phyloP scores from a whole-genome alignment of 1,140 invertebrate genomes.

The Goniozus legneri region DNA sequence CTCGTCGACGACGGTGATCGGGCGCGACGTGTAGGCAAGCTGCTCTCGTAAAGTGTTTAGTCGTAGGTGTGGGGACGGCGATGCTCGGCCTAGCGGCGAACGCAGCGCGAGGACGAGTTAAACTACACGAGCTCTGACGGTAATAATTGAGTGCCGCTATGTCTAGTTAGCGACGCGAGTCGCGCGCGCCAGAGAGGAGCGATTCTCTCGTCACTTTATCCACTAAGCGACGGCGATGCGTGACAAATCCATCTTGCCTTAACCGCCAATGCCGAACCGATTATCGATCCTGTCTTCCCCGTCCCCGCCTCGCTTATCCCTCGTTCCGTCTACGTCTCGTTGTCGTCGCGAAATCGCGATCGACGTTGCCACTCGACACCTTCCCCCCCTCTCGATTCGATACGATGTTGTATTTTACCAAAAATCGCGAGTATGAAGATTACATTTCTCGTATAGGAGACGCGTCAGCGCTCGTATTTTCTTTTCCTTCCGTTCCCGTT shows the following conservation, averaged over 20 bases:
- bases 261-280: conserved; percentile 31
- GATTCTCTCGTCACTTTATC: conserved; percentile 49
- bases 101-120: conserved; percentile 5
- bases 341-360: too few relatives aligned
- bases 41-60: conserved; percentile 56
- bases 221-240: conserved; percentile 47
- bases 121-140: neutral
- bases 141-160: conserved; percentile 54
- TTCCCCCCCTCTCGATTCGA: too few relatives aligned
- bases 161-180: conserved; percentile 49
- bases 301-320: too few relatives aligned
- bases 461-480: too few relatives aligned
- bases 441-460: too few relatives aligned
- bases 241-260: conserved; percentile 50
- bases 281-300: too few relatives aligned
- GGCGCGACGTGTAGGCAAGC: conserved; percentile 48
- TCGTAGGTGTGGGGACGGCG: conserved; percentile 34
- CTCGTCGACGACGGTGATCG: conserved; percentile 49
- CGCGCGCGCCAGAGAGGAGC: conserved; percentile 17
- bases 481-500: too few relatives aligned
- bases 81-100: conserved; percentile 17
- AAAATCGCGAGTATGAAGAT: too few relatives aligned
- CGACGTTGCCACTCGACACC: too few relatives aligned
- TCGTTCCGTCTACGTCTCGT: too few relatives aligned
- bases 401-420: too few relatives aligned